Evolutionary conservation across 1,140 invertebrate species (phyloP), one percentile per base, ranked within the genome.

Genomic region (Macrocentrus cingulum): DNA sequence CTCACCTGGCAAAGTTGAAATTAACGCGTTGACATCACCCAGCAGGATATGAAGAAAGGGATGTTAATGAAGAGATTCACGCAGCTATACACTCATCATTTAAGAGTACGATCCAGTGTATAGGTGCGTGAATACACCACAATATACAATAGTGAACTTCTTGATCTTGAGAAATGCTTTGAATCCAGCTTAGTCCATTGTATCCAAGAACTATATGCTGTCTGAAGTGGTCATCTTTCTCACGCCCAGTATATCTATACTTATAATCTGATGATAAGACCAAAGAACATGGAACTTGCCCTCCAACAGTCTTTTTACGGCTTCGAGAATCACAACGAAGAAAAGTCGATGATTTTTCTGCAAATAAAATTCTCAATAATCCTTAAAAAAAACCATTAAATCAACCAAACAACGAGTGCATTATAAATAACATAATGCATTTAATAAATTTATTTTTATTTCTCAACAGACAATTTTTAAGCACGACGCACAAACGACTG

Each of bases 111-210:
- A 19, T 19, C 8, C 13, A 39, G 11, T n/a, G 13, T 39, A 13
- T 39, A 39, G 36, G 36, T 39, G 36, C n/a, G n/a, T 39, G 36
- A 39, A 39, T 39, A 39, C 36, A 39, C 7, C 36, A 13, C 8
- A 39, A 74, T n/a, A n/a, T n/a, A n/a, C 70, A 71, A 74, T 73
- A 63, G 61, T 59, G 42, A 50, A 53, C 23, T 20, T 15, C 53
- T 59, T 75, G 67, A 75, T 71, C 71, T 75, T 74, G 73, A 75
- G 72, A 71, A 70, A 75, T 74, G 67, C 64, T 63, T 63, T 60
- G 62, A 58, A 64, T 57, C 60, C 58, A 52, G 32, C 56, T 50
- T 62, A 46, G 18, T 32, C 52, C 44, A 71, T 74, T 74, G 71
- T 74, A 56, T 39, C 29, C 25, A 22, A 39, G 48, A 48, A 60